Evolutionary conservation across 2,888 invertebrate genomes (phyloP).

Genomic region (Stenurella melanura): DNA sequence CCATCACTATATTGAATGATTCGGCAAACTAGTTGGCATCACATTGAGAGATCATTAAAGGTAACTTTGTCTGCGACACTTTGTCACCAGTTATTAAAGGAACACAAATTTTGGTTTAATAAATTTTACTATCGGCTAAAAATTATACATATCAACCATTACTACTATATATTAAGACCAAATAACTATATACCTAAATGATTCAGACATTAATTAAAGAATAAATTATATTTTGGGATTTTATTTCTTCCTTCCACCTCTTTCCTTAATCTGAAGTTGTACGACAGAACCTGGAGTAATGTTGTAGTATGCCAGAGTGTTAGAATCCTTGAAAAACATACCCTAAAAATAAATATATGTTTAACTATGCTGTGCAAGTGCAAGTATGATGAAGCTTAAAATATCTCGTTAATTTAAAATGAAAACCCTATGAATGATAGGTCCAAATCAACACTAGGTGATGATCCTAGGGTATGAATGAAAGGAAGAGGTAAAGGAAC

Average conservation of each 20-base stretch:
- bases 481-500: too few species aligned
- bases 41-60: too few species aligned
- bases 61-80: too few species aligned
- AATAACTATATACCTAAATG: neutral
- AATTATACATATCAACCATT: neutral
- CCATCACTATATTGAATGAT: too few species aligned
- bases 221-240: neutral
- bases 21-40: too few species aligned
- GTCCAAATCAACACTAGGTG: too few species aligned
- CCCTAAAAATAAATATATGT: conserved; percentile 82
- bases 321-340: conserved; percentile 98
- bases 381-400: too few species aligned
- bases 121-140: neutral
- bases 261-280: conserved; percentile 94
- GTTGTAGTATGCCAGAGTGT: conserved; percentile 96
- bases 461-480: too few species aligned
- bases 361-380: too few species aligned
- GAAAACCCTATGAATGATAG: too few species aligned
- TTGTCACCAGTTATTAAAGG: neutral
- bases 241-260: conserved; percentile 98
- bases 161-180: neutral
- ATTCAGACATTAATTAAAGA: conserved; percentile 4
- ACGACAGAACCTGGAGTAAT: conserved; percentile 88
- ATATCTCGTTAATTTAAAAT: too few species aligned
- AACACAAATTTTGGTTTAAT: neutral